A percentile compares a stretch with the other conserved stretches of the same genome.
Evolutionary conservation across 2,113 vertebrate species (phyloP).

Genomic region (Nesogale talazaci): DNA sequence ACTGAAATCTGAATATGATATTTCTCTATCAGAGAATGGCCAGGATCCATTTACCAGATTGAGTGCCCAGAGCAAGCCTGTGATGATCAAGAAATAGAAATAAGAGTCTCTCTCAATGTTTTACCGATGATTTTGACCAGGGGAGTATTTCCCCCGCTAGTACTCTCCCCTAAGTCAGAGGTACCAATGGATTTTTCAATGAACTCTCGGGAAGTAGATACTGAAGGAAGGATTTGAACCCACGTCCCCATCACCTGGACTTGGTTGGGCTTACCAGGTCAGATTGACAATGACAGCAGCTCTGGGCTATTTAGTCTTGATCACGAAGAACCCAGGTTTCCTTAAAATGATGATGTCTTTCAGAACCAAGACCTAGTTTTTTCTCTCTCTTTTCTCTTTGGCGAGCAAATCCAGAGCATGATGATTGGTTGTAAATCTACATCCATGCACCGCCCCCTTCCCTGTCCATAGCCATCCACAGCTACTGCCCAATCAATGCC

Average conservation of each 20-base stretch:
- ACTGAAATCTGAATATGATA: neutral
- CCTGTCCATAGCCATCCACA: too few species aligned
- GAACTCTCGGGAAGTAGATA: too few species aligned
- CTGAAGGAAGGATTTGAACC: neutral
- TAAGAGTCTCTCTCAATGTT: neutral
- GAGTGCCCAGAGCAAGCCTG: neutral
- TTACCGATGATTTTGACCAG: neutral
- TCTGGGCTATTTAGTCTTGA: neutral
- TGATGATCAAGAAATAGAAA: neutral
- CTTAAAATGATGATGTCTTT: neutral
- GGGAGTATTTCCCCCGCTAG: neutral
- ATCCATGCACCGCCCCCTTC: neutral
- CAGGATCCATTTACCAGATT: neutral
- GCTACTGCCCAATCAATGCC: too few species aligned
- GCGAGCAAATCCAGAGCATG: neutral
- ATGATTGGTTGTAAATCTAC: neutral
- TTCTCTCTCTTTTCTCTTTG: neutral
- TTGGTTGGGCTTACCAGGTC: neutral
- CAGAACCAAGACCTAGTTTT: neutral
- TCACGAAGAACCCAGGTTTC: neutral
- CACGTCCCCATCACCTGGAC: accelerated
- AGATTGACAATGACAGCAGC: accelerated
- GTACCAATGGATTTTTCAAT: neutral
- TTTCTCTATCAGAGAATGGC: neutral
- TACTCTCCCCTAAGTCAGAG: neutral